These are phyloP conservation scores for Stigmatopora nigra DNA, from an alignment of 2,113 vertebrate species.

Conservation along the genomic window DNA sequence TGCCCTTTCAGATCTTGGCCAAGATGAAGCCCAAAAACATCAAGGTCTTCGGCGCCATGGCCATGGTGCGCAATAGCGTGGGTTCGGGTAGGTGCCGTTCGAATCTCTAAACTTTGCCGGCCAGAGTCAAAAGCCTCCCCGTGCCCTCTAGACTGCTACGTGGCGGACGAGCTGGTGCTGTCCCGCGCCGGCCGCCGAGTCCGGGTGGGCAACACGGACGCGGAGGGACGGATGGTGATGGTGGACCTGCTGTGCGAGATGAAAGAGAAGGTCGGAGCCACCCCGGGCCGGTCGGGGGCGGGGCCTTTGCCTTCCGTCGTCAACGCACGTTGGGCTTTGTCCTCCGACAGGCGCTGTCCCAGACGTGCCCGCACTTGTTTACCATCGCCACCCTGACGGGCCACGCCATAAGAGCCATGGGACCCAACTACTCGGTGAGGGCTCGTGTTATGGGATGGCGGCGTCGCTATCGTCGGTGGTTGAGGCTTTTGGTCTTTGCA, in stretches of 20 bases:
- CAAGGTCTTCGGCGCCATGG: conserved; percentile 71
- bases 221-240: conserved; percentile 78
- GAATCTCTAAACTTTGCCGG: too few species aligned
- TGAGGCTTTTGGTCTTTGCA: conserved; percentile 19
- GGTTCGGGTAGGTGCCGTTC: conserved; percentile 64
- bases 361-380: conserved; percentile 66
- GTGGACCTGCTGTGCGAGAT: conserved; percentile 76
- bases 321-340: background rate
- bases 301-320: too few species aligned
- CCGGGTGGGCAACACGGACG: conserved; percentile 76
- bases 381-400: conserved; percentile 78
- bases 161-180: conserved; percentile 72
- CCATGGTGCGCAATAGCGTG: conserved; percentile 79
- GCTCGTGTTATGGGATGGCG: background rate
- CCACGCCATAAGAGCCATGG: conserved; percentile 76
- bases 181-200: conserved; percentile 70
- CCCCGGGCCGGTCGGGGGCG: too few species aligned
- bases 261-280: conserved; percentile 70
- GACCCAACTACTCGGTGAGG: conserved; percentile 73
- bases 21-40: conserved; percentile 69
- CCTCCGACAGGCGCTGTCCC: conserved; percentile 53
- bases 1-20: conserved; percentile 57
- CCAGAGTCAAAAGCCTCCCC: background rate
- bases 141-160: conserved; percentile 70
- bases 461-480: background rate